Conservation (phyloP, 2,113 vertebrate species). For the Hystrix cristata region DNA sequence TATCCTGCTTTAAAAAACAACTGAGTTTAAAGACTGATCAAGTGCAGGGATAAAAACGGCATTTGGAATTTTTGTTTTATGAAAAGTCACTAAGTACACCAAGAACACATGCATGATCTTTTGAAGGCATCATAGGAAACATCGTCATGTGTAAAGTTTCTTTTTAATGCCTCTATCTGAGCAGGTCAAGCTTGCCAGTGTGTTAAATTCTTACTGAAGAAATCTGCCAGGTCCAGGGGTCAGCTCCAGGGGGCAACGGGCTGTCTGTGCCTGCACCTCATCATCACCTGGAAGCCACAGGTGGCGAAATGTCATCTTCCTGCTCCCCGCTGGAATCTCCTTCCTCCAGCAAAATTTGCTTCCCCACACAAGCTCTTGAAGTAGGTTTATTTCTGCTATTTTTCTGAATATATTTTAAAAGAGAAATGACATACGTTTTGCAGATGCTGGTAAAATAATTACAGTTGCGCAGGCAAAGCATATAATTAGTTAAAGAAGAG, state of each 20-base stretch:
- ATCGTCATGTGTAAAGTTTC: background rate
- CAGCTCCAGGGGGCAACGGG: background rate
- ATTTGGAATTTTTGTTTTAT: slow-evolving; percentile 32
- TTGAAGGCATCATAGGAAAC: slow-evolving; percentile 22
- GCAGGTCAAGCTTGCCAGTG: background rate
- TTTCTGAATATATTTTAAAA: slow-evolving; percentile 75
- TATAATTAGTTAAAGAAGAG: slow-evolving; percentile 76
- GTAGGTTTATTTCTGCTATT: slow-evolving; percentile 74
- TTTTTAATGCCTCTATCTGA: background rate
- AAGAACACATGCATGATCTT: background rate
- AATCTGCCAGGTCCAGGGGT: background rate
- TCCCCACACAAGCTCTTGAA: slow-evolving; percentile 57
- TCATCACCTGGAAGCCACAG: background rate
- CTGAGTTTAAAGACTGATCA: slow-evolving; percentile 36
- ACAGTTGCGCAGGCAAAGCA: slow-evolving; percentile 64
- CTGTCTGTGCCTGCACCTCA: background rate
- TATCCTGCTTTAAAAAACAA: slow-evolving; percentile 48
- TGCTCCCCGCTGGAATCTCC: background rate
- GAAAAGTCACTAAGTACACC: slow-evolving; percentile 31
- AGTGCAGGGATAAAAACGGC: background rate
- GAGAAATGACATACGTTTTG: slow-evolving; percentile 69
- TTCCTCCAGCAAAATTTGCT: slow-evolving; percentile 14
- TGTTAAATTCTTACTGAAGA: background rate
- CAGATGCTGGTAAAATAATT: slow-evolving; percentile 79
- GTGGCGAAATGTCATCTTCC: background rate